Conservation (phyloP, 1,140 invertebrate genomes). For the Trichoplusia ni region DNA sequence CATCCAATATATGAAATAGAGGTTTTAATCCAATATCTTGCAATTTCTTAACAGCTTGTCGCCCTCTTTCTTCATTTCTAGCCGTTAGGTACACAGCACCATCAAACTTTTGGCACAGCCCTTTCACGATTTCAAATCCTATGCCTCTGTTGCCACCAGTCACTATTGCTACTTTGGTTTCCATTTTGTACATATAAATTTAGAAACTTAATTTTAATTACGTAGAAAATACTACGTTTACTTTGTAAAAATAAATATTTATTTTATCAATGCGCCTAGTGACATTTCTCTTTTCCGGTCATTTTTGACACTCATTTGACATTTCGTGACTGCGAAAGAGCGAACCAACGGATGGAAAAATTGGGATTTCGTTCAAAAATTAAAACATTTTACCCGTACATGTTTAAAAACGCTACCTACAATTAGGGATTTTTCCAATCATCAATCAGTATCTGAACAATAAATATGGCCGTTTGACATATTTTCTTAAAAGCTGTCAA, state of each 20-base stretch:
- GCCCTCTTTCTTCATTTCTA: conserved; percentile 83
- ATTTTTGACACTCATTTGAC: conserved; percentile 17
- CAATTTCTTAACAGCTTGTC: conserved; percentile 83
- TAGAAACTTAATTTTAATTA: conserved; percentile 56
- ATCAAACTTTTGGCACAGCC: conserved; percentile 84
- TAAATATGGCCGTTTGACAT: too few species aligned
- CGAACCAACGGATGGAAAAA: too few species aligned
- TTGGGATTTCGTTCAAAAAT: too few species aligned
- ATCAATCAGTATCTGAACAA: too few species aligned
- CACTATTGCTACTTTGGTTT: conserved; percentile 83
- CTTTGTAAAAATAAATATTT: conserved; percentile 69
- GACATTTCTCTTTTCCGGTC: conserved; percentile 43
- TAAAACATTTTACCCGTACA: too few species aligned
- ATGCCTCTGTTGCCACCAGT: conserved; percentile 91
- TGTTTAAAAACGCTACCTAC: too few species aligned
- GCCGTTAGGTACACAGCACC: conserved; percentile 86
- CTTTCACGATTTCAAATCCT: conserved; percentile 88
- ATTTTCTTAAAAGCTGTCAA: too few species aligned
- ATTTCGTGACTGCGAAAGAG: too few species aligned
- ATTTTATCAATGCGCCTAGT: conserved; percentile 50
- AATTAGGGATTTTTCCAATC: too few species aligned
- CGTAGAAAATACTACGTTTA: conserved; percentile 57
- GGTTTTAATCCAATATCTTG: conserved; percentile 81
- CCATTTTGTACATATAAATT: conserved; percentile 70
- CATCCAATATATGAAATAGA: conserved; percentile 87